A percentile compares a stretch with the other conserved stretches of the same genome.
These are phyloP conservation scores for Tenualosa thibaudeaui DNA, from an alignment of 2,797 vertebrate genomes.

Conservation along the genomic window DNA sequence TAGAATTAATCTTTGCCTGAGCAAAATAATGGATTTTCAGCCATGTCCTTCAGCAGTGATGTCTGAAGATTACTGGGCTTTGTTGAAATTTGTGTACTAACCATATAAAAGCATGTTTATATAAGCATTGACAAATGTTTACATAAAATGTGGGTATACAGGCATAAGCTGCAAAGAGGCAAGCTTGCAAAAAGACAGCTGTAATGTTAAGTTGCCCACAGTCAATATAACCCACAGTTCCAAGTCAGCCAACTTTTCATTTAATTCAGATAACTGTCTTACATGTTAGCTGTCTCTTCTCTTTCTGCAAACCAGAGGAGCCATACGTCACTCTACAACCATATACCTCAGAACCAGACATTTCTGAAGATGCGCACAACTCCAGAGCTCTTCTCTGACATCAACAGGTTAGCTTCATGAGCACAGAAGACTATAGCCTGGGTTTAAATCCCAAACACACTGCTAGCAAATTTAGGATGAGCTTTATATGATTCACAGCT, in stretches of 20 bases:
- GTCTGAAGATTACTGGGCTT: not conserved
- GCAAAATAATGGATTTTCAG: not conserved
- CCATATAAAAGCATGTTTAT: not conserved
- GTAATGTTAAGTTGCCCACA: not conserved
- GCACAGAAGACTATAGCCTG: too few relatives aligned
- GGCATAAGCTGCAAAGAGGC: not conserved
- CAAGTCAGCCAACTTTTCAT: not conserved
- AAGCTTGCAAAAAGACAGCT: not conserved
- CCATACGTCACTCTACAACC: too few relatives aligned
- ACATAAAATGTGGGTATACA: not conserved
- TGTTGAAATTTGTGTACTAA: not conserved
- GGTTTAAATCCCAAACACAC: too few relatives aligned
- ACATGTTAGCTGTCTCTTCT: not conserved
- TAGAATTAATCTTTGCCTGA: not conserved
- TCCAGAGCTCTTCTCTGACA: too few relatives aligned
- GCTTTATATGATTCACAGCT: too few relatives aligned
- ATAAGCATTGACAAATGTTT: not conserved
- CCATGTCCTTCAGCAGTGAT: not conserved
- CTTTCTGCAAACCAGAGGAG: too few relatives aligned
- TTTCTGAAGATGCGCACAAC: too few relatives aligned
- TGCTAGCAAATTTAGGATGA: too few relatives aligned
- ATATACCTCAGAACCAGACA: too few relatives aligned
- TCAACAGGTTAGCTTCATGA: too few relatives aligned
- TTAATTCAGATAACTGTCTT: not conserved
- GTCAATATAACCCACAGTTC: too few relatives aligned